Conservation (phyloP, 2,113 vertebrate species). For the Pavo muticus region DNA sequence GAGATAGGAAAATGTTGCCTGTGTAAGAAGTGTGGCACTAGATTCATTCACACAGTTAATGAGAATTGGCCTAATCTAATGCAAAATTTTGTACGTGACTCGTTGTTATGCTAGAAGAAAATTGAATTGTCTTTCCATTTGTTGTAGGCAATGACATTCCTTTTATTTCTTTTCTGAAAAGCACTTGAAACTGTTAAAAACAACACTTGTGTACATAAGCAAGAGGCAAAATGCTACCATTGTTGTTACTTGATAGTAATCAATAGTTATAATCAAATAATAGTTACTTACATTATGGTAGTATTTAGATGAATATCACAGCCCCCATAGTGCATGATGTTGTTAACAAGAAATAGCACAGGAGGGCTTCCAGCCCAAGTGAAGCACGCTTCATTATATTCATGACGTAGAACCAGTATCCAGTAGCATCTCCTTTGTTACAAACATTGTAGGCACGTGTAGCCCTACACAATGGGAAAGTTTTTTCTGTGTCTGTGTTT, state of each 20-base stretch:
- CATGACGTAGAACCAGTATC: not conserved
- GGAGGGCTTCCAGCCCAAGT: not conserved
- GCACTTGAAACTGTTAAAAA: not conserved
- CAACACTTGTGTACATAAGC: not conserved
- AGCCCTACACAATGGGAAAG: not conserved
- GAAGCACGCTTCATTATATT: not conserved
- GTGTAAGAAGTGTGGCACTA: not conserved
- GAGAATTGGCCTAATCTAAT: not conserved
- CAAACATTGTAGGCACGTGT: not conserved
- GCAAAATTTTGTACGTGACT: not conserved
- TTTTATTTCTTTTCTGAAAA: not conserved
- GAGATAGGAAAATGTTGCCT: not conserved
- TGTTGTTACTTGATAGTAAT: not conserved
- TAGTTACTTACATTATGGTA: not conserved
- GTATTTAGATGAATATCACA: not conserved
- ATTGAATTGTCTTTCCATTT: not conserved
- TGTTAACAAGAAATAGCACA: not conserved
- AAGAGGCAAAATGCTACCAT: not conserved
- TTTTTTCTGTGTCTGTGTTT: not conserved
- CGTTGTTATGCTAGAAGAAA: not conserved
- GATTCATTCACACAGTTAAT: not conserved
- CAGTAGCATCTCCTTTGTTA: not conserved
- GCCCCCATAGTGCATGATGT: rapidly evolving
- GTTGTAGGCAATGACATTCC: not conserved
- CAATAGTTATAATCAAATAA: no score